A percentile compares a stretch with the other conserved stretches of the same genome.
phyloP scores from a whole-genome alignment of 2,797 vertebrate genomes.

The Propithecus deckenii region DNA sequence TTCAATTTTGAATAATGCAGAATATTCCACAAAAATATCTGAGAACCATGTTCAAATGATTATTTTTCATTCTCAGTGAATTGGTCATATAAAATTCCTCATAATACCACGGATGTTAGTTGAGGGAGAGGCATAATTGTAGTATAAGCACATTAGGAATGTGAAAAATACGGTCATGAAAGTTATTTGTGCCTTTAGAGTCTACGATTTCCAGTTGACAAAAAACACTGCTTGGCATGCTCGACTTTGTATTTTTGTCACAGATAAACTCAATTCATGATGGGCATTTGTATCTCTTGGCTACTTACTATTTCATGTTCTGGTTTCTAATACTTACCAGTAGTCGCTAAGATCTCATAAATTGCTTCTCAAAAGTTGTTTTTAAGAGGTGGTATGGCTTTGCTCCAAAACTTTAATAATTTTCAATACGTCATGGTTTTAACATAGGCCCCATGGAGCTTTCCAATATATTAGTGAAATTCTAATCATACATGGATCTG shows the following conservation, averaged over 20 bases:
- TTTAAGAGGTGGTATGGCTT: background rate
- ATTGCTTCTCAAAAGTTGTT: background rate
- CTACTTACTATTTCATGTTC: background rate
- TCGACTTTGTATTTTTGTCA: background rate
- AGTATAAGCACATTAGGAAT: background rate
- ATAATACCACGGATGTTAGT: background rate
- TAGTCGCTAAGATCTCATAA: background rate
- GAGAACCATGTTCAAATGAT: background rate
- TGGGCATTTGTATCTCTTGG: background rate
- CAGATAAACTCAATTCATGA: background rate
- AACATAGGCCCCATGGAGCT: background rate
- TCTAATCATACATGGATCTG: background rate
- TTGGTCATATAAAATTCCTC: background rate
- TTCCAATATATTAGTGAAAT: background rate
- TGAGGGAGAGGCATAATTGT: background rate
- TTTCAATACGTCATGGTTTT: background rate
- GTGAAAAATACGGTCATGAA: background rate
- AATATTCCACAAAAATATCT: background rate
- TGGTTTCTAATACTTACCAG: background rate
- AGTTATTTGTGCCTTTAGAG: background rate
- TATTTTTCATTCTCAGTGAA: slow-evolving; percentile 5
- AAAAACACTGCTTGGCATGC: background rate
- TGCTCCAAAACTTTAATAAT: background rate
- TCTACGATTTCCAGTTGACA: background rate
- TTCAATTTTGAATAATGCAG: background rate